Evolutionary conservation across 2,797 vertebrate species (phyloP), one percentile per base, ranked within the genome.

Genomic region (Microctenopoma lineatum): DNA sequence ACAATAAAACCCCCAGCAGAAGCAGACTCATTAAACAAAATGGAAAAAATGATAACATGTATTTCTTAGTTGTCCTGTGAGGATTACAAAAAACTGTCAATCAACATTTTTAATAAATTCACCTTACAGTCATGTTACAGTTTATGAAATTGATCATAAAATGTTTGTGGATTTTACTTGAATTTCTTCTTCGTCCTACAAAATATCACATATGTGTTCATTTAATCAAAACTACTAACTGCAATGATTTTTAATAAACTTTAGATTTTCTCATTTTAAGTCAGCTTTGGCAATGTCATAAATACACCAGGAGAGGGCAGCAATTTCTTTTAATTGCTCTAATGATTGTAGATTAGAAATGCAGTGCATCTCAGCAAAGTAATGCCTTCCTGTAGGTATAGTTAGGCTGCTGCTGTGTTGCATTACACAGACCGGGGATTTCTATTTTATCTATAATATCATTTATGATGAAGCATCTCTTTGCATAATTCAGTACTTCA

Each of bases 291-390:
- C 39, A 66, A 27, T 83, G 15, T 48, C 60, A 13, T 0, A 11
- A 60, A 59, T 2, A 9, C 7, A 60, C 71, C 92, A 85, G 55
- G 1, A 88, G 92, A 88, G 70, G 88, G 82, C 86, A 83, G 58
- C 62, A 70, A 77, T 80, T 61, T 15, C 21, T 21, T 21, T 21
- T 21, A 21, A 21, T 21, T 21, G 21, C 21, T 21, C 21, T 21
- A 21, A 21, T 21, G 21, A 21, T 21, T 21, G 21, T 21, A 21
- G 21, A 21, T 2, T 21, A 21, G 21, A 21, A 21, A 21, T 21
- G 14, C 7, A 14, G n/a, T 16, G 4, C 10, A 13, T 9, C 11
- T 10, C 36, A 36, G 8, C 36, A 36, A 36, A 36, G 8, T 36
- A 36, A 36, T 36, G 8, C 2, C 10, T 10, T 36, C 8, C 39